phyloP scores from a whole-genome alignment of 2,888 invertebrate species.

The Dioctria linearis region DNA sequence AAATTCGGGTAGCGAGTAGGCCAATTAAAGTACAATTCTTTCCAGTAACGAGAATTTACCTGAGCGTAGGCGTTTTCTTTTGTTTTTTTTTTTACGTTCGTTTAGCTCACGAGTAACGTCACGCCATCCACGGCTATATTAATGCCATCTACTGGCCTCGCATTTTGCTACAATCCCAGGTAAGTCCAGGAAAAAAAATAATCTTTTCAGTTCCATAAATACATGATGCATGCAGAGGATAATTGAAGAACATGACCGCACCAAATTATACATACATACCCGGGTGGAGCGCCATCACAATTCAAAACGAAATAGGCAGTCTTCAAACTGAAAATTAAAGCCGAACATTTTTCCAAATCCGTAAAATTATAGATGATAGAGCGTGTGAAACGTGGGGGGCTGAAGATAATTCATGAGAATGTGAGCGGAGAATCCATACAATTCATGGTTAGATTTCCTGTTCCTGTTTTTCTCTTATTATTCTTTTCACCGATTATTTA shows the following conservation, averaged over 20 bases:
- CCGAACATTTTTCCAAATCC: conserved; percentile 35
- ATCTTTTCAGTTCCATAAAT: conserved; percentile 33
- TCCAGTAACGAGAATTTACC: neutral
- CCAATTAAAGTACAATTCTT: neutral
- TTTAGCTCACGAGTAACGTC: no score
- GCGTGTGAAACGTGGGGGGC: neutral
- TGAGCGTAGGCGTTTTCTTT: neutral
- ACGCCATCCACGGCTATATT: neutral
- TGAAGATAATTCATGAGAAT: neutral
- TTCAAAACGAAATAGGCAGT: conserved; percentile 3
- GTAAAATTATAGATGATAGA: conserved; percentile 25
- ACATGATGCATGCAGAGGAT: conserved; percentile 43
- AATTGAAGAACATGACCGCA: conserved; percentile 44
- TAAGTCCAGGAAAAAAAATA: neutral
- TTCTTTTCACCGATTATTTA: neutral
- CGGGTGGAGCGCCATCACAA: conserved; percentile 9
- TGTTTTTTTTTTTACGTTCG: no score
- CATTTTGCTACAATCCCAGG: neutral
- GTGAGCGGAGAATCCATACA: neutral
- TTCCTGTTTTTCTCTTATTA: conserved; percentile 14
- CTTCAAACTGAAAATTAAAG: conserved; percentile 34
- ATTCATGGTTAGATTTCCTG: neutral
- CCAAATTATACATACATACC: conserved; percentile 12
- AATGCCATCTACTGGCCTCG: neutral
- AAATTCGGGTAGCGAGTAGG: neutral